Evolutionary conservation across 2,888 invertebrate genomes (phyloP), one percentile per base, ranked within the genome.

Genomic region (Andrena flavipes): DNA sequence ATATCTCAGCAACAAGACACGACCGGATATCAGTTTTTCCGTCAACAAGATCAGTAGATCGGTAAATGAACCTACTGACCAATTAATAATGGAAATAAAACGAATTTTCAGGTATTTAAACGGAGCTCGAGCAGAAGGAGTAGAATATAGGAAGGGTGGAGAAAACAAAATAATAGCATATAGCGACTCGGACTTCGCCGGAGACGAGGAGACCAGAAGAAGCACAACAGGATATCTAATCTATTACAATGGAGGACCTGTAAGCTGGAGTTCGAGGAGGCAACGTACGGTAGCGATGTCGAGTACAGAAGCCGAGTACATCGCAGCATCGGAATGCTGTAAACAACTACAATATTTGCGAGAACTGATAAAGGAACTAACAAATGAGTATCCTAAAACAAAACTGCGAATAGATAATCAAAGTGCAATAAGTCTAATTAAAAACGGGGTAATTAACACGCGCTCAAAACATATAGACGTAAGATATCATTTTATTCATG

Each of bases 251-350:
- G 26, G 20, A 13, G 33, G 54, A 29, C 51, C 30, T 8, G 26
- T 54, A 29, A 26, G 29, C 30, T 68, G 68, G 51, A 29, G 49
- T 20, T 68, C 68, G 5, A 68, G 51, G 33, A 68, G 68, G 30
- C 68, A 68, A n/a, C 30, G 5, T 0, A 20, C 48, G 16, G 54
- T 68, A 23, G 54, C 68, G 2, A 20, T 30, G 51, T 68, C 68
- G 1, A 68, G 54, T 29, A 54, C 68, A 7, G 48, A 64, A 8
- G 64, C 64, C 2, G 64, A 65, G 20, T 65, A 65, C 26, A 26
- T 65, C 10, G 64, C 51, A n/a, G 68, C 68, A 30, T 35, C 68
- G 30, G 68, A 68, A 54, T 68, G 54, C 10, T 68, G 54, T 10
- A 51, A 30, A 29, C 49, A 68, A 29, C 10, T 68, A 1, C 54